Percentiles rank a stretch among this genome's conserved stretches.
Evolutionary conservation across 2,797 vertebrate genomes (phyloP).

Genomic region (Parauchenoglanis punctatus): DNA sequence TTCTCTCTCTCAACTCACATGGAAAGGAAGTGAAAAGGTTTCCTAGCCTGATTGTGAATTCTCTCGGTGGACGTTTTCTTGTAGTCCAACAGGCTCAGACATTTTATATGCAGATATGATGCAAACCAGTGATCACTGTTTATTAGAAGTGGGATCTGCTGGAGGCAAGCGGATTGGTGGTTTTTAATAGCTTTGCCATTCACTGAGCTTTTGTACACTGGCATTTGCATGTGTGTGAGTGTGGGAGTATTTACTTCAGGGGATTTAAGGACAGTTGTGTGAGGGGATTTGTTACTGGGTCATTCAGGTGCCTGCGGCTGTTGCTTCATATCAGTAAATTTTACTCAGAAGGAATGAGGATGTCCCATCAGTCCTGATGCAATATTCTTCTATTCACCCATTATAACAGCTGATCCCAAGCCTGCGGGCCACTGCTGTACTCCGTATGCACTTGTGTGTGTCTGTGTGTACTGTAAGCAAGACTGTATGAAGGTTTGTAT

Average conservation of each 20-base stretch:
- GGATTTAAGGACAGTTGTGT: constrained; percentile 62
- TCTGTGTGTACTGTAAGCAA: constrained; percentile 2
- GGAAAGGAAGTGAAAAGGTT: constrained; percentile 12
- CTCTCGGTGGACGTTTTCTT: background rate
- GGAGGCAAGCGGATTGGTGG: constrained; percentile 15
- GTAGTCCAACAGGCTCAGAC: background rate
- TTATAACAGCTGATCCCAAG: constrained; percentile 59
- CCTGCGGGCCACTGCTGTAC: constrained; percentile 50
- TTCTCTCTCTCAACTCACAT: background rate
- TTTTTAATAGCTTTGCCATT: constrained; percentile 39
- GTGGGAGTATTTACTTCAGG: constrained; percentile 57
- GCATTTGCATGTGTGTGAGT: background rate
- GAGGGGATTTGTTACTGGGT: constrained; percentile 70
- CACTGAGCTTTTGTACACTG: constrained; percentile 23
- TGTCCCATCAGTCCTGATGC: constrained; percentile 49
- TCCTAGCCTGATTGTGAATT: background rate
- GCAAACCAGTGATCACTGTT: constrained; percentile 28
- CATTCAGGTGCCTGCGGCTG: constrained; percentile 66
- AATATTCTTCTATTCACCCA: constrained; percentile 51
- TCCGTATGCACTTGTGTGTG: constrained; percentile 26
- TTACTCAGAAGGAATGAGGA: constrained; percentile 39
- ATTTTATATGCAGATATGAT: constrained; percentile 33
- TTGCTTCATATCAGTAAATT: constrained; percentile 57
- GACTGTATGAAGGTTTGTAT: constrained; percentile 24
- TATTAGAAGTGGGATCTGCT: constrained; percentile 14